Conservation (phyloP, 2,888 invertebrate species). For the Arenicola marina region DNA sequence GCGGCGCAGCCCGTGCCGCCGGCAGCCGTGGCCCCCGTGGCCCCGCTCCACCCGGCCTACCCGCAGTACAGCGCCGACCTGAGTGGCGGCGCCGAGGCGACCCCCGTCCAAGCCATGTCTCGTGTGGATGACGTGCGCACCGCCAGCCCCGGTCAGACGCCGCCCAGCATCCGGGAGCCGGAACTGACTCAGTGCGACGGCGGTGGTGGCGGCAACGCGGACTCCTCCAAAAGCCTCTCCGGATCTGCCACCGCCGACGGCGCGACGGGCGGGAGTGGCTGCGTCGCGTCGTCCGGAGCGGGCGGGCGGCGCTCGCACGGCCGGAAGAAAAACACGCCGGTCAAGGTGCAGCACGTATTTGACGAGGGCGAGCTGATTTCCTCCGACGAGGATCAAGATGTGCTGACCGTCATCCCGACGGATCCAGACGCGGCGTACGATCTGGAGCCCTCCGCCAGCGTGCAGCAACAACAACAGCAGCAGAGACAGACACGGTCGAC, state of each 20-base stretch:
- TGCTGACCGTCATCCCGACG: conserved; percentile 28
- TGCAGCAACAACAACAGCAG: too few relatives aligned
- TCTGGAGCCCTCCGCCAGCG: not conserved
- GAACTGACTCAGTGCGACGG: too few relatives aligned
- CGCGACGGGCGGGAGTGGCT: not conserved
- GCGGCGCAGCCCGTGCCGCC: not conserved
- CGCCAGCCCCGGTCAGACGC: conserved; percentile 1
- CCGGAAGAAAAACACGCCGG: conserved; percentile 33
- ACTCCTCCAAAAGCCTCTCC: too few relatives aligned
- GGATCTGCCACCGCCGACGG: not conserved
- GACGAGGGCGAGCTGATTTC: conserved; percentile 14
- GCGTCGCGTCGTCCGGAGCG: not conserved
- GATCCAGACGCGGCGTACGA: conserved; percentile 17
- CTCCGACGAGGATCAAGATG: conserved; percentile 17
- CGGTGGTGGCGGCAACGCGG: too few relatives aligned
- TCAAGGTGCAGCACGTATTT: conserved; percentile 27
- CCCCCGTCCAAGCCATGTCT: not conserved
- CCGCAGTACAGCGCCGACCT: not conserved
- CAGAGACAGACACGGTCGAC: not conserved
- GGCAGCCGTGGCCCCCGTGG: not conserved
- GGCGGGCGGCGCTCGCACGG: conserved; percentile 22
- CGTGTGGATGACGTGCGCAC: not conserved
- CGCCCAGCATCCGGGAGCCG: too few relatives aligned
- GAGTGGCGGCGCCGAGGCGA: not conserved
- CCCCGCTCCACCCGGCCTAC: not conserved